These are phyloP conservation scores for Rhynchophorus ferrugineus DNA, from an alignment of 1,140 invertebrate species.

Conservation along the genomic window DNA sequence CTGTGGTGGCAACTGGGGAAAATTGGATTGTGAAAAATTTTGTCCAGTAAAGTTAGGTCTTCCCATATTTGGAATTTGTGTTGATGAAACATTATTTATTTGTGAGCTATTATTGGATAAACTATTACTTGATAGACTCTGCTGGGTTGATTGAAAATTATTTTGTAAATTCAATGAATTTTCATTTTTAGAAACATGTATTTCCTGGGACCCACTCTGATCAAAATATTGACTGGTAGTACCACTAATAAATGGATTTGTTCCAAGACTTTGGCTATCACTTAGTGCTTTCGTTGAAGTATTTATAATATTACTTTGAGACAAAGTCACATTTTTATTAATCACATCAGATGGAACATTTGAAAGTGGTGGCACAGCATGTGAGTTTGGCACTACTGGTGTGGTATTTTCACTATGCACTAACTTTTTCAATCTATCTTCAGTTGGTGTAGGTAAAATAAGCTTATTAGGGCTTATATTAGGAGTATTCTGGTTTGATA, in stretches of 20 bases:
- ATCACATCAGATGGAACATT: background rate
- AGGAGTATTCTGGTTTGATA: slow-evolving; percentile 17
- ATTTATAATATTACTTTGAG: slow-evolving; percentile 1
- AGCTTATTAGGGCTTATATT: slow-evolving; percentile 20
- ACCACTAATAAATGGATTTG: background rate
- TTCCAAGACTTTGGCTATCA: background rate
- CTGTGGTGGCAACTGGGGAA: slow-evolving; percentile 1
- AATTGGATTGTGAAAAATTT: background rate
- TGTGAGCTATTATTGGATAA: slow-evolving; percentile 1
- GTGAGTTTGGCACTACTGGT: slow-evolving; percentile 18
- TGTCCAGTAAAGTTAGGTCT: background rate
- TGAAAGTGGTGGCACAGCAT: slow-evolving; percentile 17
- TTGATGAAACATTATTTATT: background rate
- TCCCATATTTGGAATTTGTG: background rate
- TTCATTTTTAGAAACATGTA: background rate
- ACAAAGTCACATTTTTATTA: slow-evolving; percentile 1
- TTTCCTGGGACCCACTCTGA: slow-evolving; percentile 1
- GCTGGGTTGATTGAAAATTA: background rate
- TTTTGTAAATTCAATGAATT: background rate
- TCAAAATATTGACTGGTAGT: slow-evolving; percentile 12
- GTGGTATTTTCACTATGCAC: slow-evolving; percentile 20
- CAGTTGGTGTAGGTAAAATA: slow-evolving; percentile 20
- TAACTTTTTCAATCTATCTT: slow-evolving; percentile 8
- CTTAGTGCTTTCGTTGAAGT: background rate
- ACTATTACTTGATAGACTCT: background rate